These are phyloP conservation scores for Alethe castanea DNA, from an alignment of 2,113 vertebrate genomes.

Conservation along the genomic window DNA sequence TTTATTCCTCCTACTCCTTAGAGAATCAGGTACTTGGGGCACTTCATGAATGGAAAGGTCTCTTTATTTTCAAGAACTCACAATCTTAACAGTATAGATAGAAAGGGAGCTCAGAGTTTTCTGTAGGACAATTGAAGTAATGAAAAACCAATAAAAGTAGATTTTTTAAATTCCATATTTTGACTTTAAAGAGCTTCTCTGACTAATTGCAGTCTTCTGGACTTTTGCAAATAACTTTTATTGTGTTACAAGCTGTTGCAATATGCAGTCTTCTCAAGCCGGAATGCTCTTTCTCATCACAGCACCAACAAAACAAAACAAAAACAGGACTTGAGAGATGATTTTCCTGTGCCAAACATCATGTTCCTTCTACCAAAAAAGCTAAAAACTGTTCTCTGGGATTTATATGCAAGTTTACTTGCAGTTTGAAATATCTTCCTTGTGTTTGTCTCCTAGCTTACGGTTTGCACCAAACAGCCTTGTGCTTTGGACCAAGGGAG, in stretches of 20 bases:
- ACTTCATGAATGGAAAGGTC: neutral
- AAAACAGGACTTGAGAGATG: neutral
- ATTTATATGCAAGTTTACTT: neutral
- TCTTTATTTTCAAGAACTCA: neutral
- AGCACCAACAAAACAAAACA: neutral
- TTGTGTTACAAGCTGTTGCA: slow-evolving; percentile 16
- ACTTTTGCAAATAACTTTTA: neutral
- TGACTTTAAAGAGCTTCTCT: neutral
- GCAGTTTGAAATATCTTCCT: neutral
- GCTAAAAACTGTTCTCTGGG: neutral
- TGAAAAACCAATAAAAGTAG: neutral
- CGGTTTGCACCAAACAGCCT: neutral
- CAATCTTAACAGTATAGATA: neutral
- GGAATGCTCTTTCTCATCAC: neutral
- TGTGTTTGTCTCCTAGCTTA: neutral
- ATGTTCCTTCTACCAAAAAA: neutral
- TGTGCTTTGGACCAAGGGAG: neutral
- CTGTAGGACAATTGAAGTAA: neutral
- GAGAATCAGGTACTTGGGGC: neutral
- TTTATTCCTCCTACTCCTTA: neutral
- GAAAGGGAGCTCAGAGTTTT: neutral
- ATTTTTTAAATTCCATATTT: neutral
- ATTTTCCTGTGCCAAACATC: neutral
- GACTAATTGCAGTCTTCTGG: neutral
- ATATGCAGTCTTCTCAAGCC: neutral